Conservation (phyloP, 2,888 invertebrate species). For the Lysandra bellargus region DNA sequence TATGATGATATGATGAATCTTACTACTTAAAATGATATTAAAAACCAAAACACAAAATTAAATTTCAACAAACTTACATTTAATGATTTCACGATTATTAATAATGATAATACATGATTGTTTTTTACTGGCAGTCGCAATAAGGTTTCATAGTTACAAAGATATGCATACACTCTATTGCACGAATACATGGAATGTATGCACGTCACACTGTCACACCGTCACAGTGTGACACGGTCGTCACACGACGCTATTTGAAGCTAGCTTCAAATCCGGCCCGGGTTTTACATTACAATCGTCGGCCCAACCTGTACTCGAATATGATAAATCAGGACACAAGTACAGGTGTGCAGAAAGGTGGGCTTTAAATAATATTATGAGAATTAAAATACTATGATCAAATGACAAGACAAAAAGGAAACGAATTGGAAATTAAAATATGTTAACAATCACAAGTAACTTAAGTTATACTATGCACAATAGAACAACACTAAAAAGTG, state of each 20-base stretch:
- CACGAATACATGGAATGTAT: background rate
- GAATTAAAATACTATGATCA: background rate
- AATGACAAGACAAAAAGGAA: too few relatives aligned
- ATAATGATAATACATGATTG: too few relatives aligned
- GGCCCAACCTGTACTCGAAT: constrained; percentile 57
- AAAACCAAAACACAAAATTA: too few relatives aligned
- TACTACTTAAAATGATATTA: too few relatives aligned
- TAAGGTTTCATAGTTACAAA: background rate
- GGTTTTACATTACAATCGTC: constrained; percentile 71
- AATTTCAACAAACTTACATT: too few relatives aligned
- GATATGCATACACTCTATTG: background rate
- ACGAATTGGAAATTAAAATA: too few relatives aligned
- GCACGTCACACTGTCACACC: background rate
- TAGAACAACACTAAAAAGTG: too few relatives aligned
- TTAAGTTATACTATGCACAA: too few relatives aligned
- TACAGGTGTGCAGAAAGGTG: constrained; percentile 27
- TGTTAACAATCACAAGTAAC: too few relatives aligned
- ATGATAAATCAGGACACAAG: constrained; percentile 65
- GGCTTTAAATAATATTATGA: background rate
- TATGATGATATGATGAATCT: too few relatives aligned
- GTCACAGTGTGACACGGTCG: constrained; percentile 30
- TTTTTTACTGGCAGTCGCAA: background rate
- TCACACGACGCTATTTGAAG: constrained; percentile 38
- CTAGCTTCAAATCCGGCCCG: constrained; percentile 42
- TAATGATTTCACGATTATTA: too few relatives aligned